phyloP scores from a whole-genome alignment of 2,113 vertebrate species.

The Calypte anna region DNA sequence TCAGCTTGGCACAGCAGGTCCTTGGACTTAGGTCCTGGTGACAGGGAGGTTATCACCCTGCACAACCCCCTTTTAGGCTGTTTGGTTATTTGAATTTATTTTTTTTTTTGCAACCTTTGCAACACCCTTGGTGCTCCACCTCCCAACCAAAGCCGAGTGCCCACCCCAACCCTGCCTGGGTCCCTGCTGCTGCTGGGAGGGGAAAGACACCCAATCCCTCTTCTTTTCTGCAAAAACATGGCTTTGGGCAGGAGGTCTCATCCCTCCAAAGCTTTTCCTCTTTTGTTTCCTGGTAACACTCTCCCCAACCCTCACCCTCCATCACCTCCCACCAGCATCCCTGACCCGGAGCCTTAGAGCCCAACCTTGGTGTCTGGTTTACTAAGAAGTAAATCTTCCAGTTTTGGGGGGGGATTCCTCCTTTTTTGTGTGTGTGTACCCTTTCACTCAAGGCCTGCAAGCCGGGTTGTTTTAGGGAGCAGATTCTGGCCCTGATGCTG shows the following conservation, averaged over 20 bases:
- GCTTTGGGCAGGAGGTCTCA: background rate
- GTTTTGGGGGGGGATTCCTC: no score
- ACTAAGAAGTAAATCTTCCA: background rate
- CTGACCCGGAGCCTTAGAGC: background rate
- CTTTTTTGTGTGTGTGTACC: background rate
- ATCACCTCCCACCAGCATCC: rapidly evolving
- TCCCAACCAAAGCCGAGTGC: background rate
- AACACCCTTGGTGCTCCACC: background rate
- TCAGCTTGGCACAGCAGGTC: background rate
- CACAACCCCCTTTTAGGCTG: background rate
- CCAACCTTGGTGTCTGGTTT: background rate
- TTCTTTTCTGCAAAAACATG: rapidly evolving
- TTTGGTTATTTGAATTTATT: background rate
- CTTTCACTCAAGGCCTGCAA: background rate
- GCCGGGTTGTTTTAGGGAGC: background rate
- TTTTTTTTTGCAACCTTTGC: background rate
- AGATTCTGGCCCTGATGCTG: background rate
- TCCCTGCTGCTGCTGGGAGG: background rate
- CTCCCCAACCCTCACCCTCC: background rate
- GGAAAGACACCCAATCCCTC: background rate
- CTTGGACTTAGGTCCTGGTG: rapidly evolving
- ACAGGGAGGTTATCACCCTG: background rate
- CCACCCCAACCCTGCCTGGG: no score
- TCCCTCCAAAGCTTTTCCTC: background rate
- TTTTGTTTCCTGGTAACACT: background rate